Base-by-base conservation (phyloP, 2,888 invertebrate genomes). In the Diarsia brunnea region DNA sequence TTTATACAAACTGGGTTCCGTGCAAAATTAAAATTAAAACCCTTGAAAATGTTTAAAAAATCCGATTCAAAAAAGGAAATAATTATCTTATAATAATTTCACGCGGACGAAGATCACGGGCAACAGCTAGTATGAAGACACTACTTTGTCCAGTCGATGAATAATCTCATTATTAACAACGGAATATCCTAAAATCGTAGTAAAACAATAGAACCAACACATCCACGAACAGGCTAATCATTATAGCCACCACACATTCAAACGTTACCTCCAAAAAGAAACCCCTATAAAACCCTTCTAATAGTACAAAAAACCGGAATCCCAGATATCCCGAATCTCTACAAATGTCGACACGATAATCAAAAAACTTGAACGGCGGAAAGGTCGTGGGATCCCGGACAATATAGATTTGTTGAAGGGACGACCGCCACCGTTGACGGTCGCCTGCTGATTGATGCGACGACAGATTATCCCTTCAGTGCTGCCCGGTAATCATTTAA, bases 371-470 rank as follows among this genome's bases (percentile, higher is more conserved):
- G 72, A 79, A 79, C 73, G 64, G 75, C 38, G 75, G n/a, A 75
- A 82, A 79, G 79, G 80, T 75, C 78, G 66, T 75, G 65, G 38
- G 81, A 78, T 83, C 63, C 63, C 60, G 63, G 81, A 82, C 82
- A 82, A 78, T 81, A 85, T 85, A 90, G 86, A 87, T 89, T 89
- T 84, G 81, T 79, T 69, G 70, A 72, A 78, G 75, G 75, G 80
- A 75, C 82, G 76, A 83, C 81, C 84, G 80, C 77, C 53, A 55
- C 81, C 85, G 73, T 75, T 84, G 72, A 73, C 60, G 51, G 67
- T 67, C 81, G 81, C 81, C 64, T 72, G 65, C 79, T 88, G 90
- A 90, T 90, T 86, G 89, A 90, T 90, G 89, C 72, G 67, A 80
- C 82, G 79, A 87, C 87, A 83, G 88, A 87, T 88, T 85, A 82